Percentiles rank a stretch among this genome's conserved stretches.
These are phyloP conservation scores for Phalacrocorax pelagicus DNA, from an alignment of 2,113 vertebrate genomes.

Conservation along the genomic window DNA sequence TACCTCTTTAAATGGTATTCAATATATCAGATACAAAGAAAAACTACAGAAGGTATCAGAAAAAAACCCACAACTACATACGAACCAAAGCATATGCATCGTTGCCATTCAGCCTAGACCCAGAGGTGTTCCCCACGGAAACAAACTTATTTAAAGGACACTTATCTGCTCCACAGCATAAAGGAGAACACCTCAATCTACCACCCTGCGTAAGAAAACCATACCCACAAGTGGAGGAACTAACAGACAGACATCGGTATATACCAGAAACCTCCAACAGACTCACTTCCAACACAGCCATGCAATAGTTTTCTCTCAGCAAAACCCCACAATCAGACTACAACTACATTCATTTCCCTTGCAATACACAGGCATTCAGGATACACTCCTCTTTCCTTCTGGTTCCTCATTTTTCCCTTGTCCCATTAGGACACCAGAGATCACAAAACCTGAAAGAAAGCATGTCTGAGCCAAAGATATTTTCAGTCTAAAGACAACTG, in stretches of 20 bases:
- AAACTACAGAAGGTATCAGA: not conserved
- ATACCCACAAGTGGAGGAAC: not conserved
- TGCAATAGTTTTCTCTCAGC: not conserved
- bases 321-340: not conserved
- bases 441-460: not conserved
- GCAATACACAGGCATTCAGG: not conserved
- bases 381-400: not conserved
- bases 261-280: not conserved
- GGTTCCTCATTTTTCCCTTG: not conserved
- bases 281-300: not conserved
- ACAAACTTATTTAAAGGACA: not conserved
- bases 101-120: not conserved
- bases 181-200: not conserved
- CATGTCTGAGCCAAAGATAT: not conserved
- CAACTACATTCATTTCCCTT: not conserved
- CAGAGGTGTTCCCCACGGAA: not conserved
- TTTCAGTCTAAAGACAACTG: not conserved
- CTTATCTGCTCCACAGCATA: not conserved
- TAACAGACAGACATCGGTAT: not conserved
- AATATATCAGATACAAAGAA: not conserved
- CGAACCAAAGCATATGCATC: not conserved
- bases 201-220: not conserved
- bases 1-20: not conserved
- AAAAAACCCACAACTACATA: not conserved
- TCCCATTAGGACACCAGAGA: not conserved